Base-by-base conservation (phyloP, 2,888 invertebrate species). In the Endotricha flammealis region DNA sequence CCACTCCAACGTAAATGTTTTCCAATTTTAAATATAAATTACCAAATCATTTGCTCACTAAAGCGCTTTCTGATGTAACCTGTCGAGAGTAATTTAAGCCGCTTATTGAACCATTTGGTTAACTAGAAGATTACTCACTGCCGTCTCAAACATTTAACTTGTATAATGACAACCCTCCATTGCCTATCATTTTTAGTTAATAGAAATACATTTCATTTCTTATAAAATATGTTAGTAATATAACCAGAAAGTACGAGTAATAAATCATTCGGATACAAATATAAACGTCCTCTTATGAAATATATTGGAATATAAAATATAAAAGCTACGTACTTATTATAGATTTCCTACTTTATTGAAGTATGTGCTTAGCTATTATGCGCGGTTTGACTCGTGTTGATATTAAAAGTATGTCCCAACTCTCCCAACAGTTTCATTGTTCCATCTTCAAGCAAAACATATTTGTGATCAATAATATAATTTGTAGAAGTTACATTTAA, bases 121-220 rank as follows among this genome's bases (percentile, higher is more conserved):
- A 69, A 65, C 63, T 57, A 65, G 60, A 62, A 57, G 57, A 64
- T 72, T 66, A 59, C 57, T 63, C 58, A 59, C 47, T 52, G 41
- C 45, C 49, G 55, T 57, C 53, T 46, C 46, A 48, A 47, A 47
- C 53, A 47, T 58, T 57, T 57, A 3, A 55, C 57, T 44, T 56
- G 53, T 64, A 59, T 64, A 67, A 64, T 59, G 62, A 62, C 59
- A 63, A 50, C 48, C 50, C 39, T 42, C 48, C 49, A 54, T 52
- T 45, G 50, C 46, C 51, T 51, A 54, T 53, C 44, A 50, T 53
- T 50, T 48, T 36, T 33, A 50, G 52, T 57, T 57, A 59, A 57
- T 48, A 48, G 51, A 53, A 50, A 53, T 50, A 50, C 45, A 48
- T 42, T 43, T 45, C 43, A 39, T 42, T 35, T 16, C 44, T 42